Evolutionary conservation across 1,140 invertebrate species (phyloP), one percentile per base, ranked within the genome.

Genomic region (Archegozetes longisetosus): DNA sequence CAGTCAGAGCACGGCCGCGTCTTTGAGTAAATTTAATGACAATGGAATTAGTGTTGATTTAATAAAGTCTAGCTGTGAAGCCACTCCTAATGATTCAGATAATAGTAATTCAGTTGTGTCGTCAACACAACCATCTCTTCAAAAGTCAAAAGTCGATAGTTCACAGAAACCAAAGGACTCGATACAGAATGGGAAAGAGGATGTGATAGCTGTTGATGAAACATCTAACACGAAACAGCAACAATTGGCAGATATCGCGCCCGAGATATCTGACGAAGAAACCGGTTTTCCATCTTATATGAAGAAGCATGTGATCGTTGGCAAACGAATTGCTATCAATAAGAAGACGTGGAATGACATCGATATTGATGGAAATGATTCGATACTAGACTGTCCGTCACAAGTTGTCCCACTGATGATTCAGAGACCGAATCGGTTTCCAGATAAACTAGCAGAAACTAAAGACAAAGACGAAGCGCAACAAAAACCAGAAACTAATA

Each of bases 381-480:
- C 67, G 4, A 62, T 68, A 12, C 23, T 68, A 6, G 67, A 68
- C 24, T 61, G 61, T 55, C 62, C 67, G 14, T 68, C 67, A n/a
- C 48, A 68, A 58, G 54, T 62, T 23, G 60, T 63, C 22, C 67
- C 67, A 1, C 61, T 68, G 40, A 55, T 68, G n/a, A 53, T 68
- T 22, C 68, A 68, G 52, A 64, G 67, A 49, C 22, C 52, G 28
- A 56, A 65, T 52, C 58, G 28, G 28, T 66, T 65, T 55, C 61
- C 64, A 20, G n/a, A 54, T 27, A 64, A 63, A 46, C 40, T 63
- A 29, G 55, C 55, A 52, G 23, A 53, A 28, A 46, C 28, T 20
- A 55, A 61, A 13, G n/a, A n/a, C n/a, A 23, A 56, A 60, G 27
- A 53, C 24, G 29, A 58, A 61, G 9, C 58, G 50, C 27, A 29